These are phyloP conservation scores for Platyscapa corneri DNA, from an alignment of 1,140 invertebrate species.

Conservation along the genomic window DNA sequence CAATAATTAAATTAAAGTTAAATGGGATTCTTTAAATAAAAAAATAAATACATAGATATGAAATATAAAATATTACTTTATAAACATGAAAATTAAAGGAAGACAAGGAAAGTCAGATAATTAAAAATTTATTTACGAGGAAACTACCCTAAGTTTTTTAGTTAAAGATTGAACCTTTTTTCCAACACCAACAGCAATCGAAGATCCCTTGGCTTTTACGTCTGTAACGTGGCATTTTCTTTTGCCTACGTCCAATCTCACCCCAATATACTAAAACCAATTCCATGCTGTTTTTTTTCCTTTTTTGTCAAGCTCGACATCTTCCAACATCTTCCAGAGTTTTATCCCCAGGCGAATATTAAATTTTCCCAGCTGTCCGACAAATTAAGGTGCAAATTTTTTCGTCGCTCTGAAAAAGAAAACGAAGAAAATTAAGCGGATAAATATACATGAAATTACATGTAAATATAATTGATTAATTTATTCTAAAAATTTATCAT, in stretches of 20 bases:
- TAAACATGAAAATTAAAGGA: neutral
- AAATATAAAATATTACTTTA: constrained; percentile 25
- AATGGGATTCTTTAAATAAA: too few species aligned
- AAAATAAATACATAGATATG: too few species aligned
- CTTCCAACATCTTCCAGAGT: constrained; percentile 11
- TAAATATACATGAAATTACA: constrained; percentile 52
- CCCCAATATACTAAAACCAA: neutral
- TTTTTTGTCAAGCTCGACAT: neutral
- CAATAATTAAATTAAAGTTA: too few species aligned
- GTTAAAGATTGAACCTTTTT: neutral
- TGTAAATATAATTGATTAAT: constrained; percentile 49
- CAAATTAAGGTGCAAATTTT: constrained; percentile 53
- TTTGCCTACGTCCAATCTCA: neutral
- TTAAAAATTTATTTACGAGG: constrained; percentile 47
- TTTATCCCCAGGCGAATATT: constrained; percentile 51
- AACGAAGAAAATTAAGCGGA: neutral
- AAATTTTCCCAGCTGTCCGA: constrained; percentile 49
- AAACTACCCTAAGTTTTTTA: constrained; percentile 32
- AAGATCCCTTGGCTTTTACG: constrained; percentile 32
- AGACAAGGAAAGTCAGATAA: constrained; percentile 5
- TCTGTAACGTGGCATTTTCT: constrained; percentile 27
- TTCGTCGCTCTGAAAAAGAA: neutral
- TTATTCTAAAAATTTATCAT: constrained; percentile 41
- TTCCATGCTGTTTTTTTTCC: constrained; percentile 3
- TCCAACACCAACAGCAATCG: neutral